Conservation (phyloP, 2,113 vertebrate genomes). For the Geococcyx californianus region DNA sequence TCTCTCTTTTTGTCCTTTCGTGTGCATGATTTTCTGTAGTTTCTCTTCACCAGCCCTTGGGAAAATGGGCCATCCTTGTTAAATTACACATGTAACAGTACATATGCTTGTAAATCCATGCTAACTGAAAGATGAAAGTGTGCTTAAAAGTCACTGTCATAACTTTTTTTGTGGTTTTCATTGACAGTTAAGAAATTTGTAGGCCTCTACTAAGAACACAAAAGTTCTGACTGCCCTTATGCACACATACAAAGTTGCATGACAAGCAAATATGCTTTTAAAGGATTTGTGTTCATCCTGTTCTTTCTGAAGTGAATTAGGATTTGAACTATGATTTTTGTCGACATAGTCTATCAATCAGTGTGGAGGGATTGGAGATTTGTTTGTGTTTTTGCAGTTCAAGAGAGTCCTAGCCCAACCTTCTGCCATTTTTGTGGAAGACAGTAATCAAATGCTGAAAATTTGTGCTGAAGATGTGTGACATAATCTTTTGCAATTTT, state of each 20-base stretch:
- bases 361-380: not conserved
- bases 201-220: not conserved
- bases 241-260: not conserved
- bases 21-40: not conserved
- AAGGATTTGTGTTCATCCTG: not conserved
- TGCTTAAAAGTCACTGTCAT: not conserved
- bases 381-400: not conserved
- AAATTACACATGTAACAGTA: not conserved
- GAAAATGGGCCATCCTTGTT: not conserved
- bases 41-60: not conserved
- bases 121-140: not conserved
- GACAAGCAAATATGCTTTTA: not conserved
- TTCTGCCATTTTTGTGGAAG: not conserved
- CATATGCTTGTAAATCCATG: not conserved
- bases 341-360: not conserved
- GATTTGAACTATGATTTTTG: not conserved
- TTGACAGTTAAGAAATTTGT: too few species aligned
- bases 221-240: not conserved
- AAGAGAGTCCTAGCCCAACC: not conserved
- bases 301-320: not conserved
- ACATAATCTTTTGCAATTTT: not conserved
- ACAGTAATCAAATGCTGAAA: not conserved
- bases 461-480: not conserved
- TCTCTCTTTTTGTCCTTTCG: not conserved
- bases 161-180: not conserved